These are phyloP conservation scores for Drosophila dives DNA, from an alignment of 2,888 invertebrate genomes.

Conservation along the genomic window DNA sequence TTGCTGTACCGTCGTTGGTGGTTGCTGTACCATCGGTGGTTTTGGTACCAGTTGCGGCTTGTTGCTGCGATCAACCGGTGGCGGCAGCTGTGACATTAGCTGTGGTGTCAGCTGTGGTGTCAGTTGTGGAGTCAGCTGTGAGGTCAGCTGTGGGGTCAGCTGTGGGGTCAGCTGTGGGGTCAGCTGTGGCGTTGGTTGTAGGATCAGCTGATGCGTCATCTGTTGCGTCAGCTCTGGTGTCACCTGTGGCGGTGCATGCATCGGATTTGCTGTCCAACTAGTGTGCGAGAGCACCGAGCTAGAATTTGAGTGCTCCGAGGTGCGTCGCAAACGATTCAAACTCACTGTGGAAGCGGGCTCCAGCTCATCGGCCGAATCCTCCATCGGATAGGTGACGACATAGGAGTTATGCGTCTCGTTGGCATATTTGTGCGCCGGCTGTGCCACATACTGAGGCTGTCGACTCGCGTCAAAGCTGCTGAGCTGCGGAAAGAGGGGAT, in stretches of 20 bases:
- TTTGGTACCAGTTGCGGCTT: conserved; percentile 41
- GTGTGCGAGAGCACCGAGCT: conserved; percentile 71
- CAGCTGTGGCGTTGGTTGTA: conserved; percentile 10
- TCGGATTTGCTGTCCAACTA: conserved; percentile 80
- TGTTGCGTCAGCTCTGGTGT: conserved; percentile 32
- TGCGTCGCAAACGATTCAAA: conserved; percentile 58
- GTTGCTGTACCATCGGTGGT: conserved; percentile 9
- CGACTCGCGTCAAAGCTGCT: conserved; percentile 78
- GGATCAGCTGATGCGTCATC: not conserved
- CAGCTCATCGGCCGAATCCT: conserved; percentile 73
- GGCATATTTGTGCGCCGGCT: conserved; percentile 43
- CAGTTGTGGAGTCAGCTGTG: not conserved
- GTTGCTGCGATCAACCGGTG: conserved; percentile 8
- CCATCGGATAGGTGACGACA: conserved; percentile 79
- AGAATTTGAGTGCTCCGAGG: conserved; percentile 73
- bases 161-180: conserved; percentile 42
- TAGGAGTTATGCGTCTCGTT: conserved; percentile 72
- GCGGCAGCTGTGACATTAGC: conserved; percentile 3
- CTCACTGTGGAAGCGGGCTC: conserved; percentile 41
- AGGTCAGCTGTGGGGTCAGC: conserved; percentile 20
- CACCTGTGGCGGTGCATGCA: conserved; percentile 44
- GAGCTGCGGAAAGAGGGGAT: conserved; percentile 82
- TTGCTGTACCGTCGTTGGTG: conserved; percentile 15
- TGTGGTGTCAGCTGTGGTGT: not conserved
- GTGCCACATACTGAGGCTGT: conserved; percentile 66